Percentiles rank a stretch among this genome's conserved stretches.
Conservation (phyloP, 2,888 invertebrate species). For the Empis stercorea region DNA sequence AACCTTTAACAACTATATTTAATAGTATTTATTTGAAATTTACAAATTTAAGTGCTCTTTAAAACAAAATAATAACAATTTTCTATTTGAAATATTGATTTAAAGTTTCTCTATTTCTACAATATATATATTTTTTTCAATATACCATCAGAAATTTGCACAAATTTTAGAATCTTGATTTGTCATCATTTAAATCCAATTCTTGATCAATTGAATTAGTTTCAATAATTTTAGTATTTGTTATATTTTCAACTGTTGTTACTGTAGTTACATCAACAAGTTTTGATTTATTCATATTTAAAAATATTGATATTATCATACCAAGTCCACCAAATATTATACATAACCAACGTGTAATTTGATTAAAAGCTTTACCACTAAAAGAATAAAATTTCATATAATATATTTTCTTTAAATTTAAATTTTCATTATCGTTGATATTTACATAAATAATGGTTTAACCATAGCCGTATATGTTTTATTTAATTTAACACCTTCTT, state of each 20-base stretch:
- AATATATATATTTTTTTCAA: too few species aligned
- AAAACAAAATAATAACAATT: too few species aligned
- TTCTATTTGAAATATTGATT: too few species aligned
- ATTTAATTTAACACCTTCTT: slow-evolving; percentile 59
- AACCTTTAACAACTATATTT: too few species aligned
- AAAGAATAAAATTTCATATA: neutral
- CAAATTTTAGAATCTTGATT: too few species aligned
- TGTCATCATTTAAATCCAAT: neutral
- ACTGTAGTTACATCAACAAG: neutral
- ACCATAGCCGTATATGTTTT: slow-evolving; percentile 53
- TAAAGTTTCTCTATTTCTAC: too few species aligned
- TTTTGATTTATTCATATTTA: slow-evolving; percentile 13
- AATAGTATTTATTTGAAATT: too few species aligned
- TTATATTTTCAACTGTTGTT: neutral
- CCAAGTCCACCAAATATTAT: slow-evolving; percentile 4
- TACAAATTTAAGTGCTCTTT: too few species aligned
- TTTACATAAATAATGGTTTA: slow-evolving; percentile 37
- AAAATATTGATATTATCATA: neutral
- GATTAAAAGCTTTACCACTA: slow-evolving; percentile 1
- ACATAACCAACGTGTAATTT: slow-evolving; percentile 5
- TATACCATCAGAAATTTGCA: too few species aligned
- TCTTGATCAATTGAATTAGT: neutral
- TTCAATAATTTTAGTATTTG: neutral
- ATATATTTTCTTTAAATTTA: neutral
- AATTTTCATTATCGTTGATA: slow-evolving; percentile 3